These are phyloP conservation scores for Thunnus maccoyii DNA, from an alignment of 2,113 vertebrate genomes.

Conservation along the genomic window DNA sequence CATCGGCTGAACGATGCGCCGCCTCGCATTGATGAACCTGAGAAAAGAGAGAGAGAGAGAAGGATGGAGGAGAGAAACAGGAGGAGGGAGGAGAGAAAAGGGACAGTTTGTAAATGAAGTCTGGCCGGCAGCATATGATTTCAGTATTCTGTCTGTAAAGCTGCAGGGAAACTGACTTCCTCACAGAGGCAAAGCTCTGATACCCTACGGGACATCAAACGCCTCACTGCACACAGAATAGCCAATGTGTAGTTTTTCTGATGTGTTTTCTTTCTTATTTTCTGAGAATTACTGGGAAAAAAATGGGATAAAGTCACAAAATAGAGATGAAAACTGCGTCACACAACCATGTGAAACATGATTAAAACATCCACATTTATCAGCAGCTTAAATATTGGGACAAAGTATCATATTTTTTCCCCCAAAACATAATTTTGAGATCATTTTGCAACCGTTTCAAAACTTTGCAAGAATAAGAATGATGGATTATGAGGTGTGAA, in stretches of 20 bases:
- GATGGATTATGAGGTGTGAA: too few species aligned
- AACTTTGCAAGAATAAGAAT: too few species aligned
- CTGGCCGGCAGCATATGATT: background rate
- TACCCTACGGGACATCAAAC: background rate
- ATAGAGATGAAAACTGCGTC: too few species aligned
- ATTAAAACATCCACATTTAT: too few species aligned
- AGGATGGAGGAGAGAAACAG: background rate
- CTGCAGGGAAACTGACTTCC: slow-evolving; percentile 19
- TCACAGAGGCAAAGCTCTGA: background rate
- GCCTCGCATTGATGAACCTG: slow-evolving; percentile 98
- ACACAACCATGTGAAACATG: too few species aligned
- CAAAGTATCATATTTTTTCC: too few species aligned
- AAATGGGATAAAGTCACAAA: too few species aligned
- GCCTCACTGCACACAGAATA: background rate
- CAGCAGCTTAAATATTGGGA: too few species aligned
- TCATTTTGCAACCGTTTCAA: too few species aligned
- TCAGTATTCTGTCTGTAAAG: slow-evolving; percentile 16
- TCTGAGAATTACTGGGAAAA: too few species aligned
- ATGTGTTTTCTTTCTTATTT: background rate
- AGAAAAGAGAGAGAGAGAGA: background rate
- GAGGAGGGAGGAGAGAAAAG: background rate
- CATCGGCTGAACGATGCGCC: slow-evolving; percentile 98
- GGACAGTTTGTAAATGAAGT: slow-evolving; percentile 16
- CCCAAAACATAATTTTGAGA: too few species aligned
- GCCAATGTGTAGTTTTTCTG: background rate